Evolutionary conservation across 1,140 invertebrate species (phyloP).

Genomic region (Meteorus sp.): DNA sequence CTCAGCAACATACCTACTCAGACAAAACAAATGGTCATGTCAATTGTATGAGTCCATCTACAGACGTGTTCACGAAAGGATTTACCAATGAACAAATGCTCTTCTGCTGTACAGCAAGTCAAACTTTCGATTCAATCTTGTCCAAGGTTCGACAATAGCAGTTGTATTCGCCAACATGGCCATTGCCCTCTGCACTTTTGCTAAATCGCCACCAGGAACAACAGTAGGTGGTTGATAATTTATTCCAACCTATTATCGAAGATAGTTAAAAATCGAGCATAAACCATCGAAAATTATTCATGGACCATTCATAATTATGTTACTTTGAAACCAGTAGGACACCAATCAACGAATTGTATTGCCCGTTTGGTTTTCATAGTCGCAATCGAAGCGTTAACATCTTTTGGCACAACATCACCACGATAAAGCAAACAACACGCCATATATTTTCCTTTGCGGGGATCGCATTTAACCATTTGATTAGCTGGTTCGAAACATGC

Average conservation of each 20-base stretch:
- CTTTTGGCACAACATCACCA: constrained; percentile 58
- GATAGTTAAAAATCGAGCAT: constrained; percentile 28
- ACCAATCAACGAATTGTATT: constrained; percentile 64
- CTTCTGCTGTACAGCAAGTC: constrained; percentile 21
- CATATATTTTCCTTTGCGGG: constrained; percentile 57
- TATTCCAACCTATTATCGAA: constrained; percentile 59
- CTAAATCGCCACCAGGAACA: constrained; percentile 72
- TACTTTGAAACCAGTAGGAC: constrained; percentile 59
- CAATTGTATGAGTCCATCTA: neutral
- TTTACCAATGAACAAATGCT: constrained; percentile 24
- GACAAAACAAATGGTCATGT: neutral
- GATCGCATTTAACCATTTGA: constrained; percentile 65
- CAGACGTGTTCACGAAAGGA: neutral
- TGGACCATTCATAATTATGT: neutral
- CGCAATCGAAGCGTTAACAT: constrained; percentile 56
- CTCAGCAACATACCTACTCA: constrained; percentile 64
- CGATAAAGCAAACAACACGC: constrained; percentile 61
- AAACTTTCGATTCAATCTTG: constrained; percentile 17
- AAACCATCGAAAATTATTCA: neutral
- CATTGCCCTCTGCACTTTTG: constrained; percentile 44
- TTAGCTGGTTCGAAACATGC: constrained; percentile 63
- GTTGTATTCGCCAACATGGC: constrained; percentile 25
- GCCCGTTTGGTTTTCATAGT: constrained; percentile 61
- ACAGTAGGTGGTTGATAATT: constrained; percentile 73
- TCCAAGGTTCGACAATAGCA: constrained; percentile 19